These are phyloP conservation scores for Marasmarcha lunaedactyla DNA, from an alignment of 2,888 invertebrate species.

Conservation along the genomic window DNA sequence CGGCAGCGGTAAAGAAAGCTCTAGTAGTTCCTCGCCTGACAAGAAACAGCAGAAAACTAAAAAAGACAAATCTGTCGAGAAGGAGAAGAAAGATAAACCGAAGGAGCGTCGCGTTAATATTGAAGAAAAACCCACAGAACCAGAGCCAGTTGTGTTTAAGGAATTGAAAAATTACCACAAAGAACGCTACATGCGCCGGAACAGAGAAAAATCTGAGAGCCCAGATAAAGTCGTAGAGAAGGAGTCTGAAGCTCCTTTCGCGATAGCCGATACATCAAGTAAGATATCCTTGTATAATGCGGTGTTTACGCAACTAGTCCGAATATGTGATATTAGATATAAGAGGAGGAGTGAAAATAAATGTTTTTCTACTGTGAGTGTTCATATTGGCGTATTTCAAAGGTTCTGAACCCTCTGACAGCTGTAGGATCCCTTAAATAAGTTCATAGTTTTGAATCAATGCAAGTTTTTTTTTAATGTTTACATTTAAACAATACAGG, in stretches of 20 bases:
- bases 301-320: constrained; percentile 10
- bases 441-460: background rate
- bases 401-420: constrained; percentile 37
- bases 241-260: constrained; percentile 17
- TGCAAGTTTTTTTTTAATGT: no score
- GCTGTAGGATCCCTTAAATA: background rate
- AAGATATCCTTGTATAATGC: constrained; percentile 37
- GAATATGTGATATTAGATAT: constrained; percentile 44
- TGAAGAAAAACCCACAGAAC: constrained; percentile 19
- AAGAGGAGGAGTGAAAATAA: constrained; percentile 30
- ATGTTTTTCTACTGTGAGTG: constrained; percentile 55
- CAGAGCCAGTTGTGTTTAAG: constrained; percentile 58
- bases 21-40: constrained; percentile 28
- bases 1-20: constrained; percentile 18
- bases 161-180: constrained; percentile 69
- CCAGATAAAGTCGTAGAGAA: constrained; percentile 40
- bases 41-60: constrained; percentile 20
- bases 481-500: no score
- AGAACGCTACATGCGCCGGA: constrained; percentile 75
- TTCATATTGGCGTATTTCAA: constrained; percentile 49
- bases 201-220: constrained; percentile 72
- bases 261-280: constrained; percentile 48
- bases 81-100: constrained; percentile 20
- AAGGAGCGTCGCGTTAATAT: constrained; percentile 17
- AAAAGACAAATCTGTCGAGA: constrained; percentile 9